Conservation (phyloP, 2,888 invertebrate species). For the Euplagia quadripunctaria region DNA sequence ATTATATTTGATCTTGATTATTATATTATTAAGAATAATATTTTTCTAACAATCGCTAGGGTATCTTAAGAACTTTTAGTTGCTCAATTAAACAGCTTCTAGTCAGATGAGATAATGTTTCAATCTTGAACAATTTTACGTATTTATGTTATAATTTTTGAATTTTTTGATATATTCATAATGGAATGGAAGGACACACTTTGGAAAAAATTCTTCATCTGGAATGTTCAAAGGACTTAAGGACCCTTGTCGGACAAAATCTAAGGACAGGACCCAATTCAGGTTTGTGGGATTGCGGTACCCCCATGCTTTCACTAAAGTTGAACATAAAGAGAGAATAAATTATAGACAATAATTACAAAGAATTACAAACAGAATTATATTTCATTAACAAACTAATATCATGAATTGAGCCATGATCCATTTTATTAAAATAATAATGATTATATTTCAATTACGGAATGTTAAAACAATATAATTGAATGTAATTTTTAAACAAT, state of each 20-base stretch:
- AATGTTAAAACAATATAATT: neutral
- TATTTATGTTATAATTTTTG: conserved; percentile 26
- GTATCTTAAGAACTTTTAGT: conserved; percentile 5
- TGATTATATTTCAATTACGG: conserved; percentile 3
- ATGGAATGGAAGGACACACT: conserved; percentile 29
- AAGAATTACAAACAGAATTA: neutral
- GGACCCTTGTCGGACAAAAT: conserved; percentile 24
- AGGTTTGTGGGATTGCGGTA: conserved; percentile 32
- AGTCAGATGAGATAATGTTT: conserved; percentile 1
- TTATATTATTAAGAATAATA: neutral
- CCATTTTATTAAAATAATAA: neutral
- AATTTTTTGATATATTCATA: conserved; percentile 27
- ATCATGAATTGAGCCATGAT: conserved; percentile 15
- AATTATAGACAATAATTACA: neutral
- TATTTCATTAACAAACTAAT: conserved; percentile 7
- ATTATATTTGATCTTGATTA: neutral
- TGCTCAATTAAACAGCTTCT: conserved; percentile 8
- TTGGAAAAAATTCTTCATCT: conserved; percentile 24
- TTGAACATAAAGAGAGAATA: conserved; percentile 6
- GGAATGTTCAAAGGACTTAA: conserved; percentile 24
- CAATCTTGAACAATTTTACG: neutral
- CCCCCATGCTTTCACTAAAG: conserved; percentile 25
- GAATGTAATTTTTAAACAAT: neutral
- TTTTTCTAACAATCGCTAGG: neutral
- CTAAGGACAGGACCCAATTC: conserved; percentile 27